A percentile compares a stretch with the other conserved stretches of the same genome.
These are phyloP conservation scores for Xiphophorus maculatus DNA, from an alignment of 2,113 vertebrate genomes.

Conservation along the genomic window DNA sequence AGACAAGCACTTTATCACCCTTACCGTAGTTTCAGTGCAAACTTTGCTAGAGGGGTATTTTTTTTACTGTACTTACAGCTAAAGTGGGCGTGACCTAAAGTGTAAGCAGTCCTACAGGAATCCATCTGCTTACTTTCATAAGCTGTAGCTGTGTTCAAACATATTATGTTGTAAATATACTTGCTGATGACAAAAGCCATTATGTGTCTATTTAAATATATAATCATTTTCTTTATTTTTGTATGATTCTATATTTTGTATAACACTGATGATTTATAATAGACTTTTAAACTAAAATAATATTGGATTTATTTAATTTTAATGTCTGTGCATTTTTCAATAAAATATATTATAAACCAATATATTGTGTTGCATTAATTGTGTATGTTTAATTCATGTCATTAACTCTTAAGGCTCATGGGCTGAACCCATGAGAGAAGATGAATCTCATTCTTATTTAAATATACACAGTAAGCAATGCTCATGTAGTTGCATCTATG, in stretches of 20 bases:
- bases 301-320: slow-evolving; percentile 49
- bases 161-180: slow-evolving; percentile 12
- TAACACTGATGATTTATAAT: slow-evolving; percentile 18
- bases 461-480: background rate
- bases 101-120: slow-evolving; percentile 18
- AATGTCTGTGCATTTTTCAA: slow-evolving; percentile 69
- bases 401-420: background rate
- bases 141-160: slow-evolving; percentile 37
- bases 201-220: slow-evolving; percentile 31
- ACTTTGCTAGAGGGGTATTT: slow-evolving; percentile 28
- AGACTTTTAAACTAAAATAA: background rate
- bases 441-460: background rate
- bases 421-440: background rate
- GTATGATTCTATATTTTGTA: slow-evolving; percentile 45
- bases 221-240: slow-evolving; percentile 51
- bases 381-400: background rate
- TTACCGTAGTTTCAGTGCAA: slow-evolving; percentile 57
- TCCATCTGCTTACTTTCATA: slow-evolving; percentile 39
- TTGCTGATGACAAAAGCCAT: slow-evolving; percentile 35
- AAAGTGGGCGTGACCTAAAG: slow-evolving; percentile 15
- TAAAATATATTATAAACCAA: slow-evolving; percentile 51
- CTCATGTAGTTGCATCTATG: background rate
- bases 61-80: slow-evolving; percentile 25
- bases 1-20: slow-evolving; percentile 72
- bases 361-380: background rate